Evolutionary conservation across 2,888 invertebrate species (phyloP).

Genomic region (Nasonovia ribisnigri): DNA sequence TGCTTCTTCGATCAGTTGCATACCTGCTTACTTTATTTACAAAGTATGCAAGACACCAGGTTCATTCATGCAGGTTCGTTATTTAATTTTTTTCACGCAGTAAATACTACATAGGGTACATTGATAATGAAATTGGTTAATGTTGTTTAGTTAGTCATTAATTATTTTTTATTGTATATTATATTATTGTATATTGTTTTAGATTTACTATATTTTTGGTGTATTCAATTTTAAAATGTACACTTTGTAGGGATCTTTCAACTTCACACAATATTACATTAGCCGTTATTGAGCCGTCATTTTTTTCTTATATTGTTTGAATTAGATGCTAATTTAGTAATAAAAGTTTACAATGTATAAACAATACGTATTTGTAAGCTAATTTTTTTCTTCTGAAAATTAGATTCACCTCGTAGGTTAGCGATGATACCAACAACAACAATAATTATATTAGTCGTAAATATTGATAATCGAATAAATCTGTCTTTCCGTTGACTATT

Average conservation of each 20-base stretch:
- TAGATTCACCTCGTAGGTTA: neutral
- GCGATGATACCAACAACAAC: neutral
- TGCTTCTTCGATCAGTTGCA: conserved; percentile 86
- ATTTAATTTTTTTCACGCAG: neutral
- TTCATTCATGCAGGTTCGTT: conserved; percentile 71
- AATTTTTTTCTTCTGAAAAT: neutral
- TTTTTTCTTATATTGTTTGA: neutral
- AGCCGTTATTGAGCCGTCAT: neutral
- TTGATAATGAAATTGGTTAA: neutral
- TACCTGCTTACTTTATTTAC: conserved; percentile 87
- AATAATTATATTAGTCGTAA: neutral
- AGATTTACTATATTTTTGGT: neutral
- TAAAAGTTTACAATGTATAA: no score
- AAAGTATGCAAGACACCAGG: conserved; percentile 81
- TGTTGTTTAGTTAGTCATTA: neutral
- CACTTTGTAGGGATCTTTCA: no score
- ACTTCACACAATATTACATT: no score
- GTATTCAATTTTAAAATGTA: neutral
- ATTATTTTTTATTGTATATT: neutral
- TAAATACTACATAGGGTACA: neutral
- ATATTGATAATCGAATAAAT: neutral
- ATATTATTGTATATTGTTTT: neutral
- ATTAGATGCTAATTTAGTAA: no score
- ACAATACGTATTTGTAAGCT: neutral
- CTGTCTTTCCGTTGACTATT: conserved; percentile 66